Base-by-base conservation (phyloP, 2,888 invertebrate genomes). In the Nephrotoma flavescens region DNA sequence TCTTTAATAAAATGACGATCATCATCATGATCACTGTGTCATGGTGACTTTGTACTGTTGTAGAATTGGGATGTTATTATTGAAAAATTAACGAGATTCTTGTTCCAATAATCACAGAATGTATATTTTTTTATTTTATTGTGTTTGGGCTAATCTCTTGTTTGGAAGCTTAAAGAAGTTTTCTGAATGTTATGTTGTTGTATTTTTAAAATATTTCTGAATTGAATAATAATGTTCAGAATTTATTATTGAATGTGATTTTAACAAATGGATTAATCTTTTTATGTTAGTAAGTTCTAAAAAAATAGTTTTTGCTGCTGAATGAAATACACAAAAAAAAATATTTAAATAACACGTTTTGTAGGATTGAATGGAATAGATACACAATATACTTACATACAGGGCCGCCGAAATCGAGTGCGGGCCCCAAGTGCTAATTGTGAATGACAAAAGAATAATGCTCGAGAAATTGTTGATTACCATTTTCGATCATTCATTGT, bases 81-180 rank as follows among this genome's bases (percentile, higher is more conserved):
- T 84, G 84, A 42, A 84, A 84, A 84, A 84, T 84, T 84, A 84
- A 84, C 84, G 42, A 84, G 84, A 84, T 84, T 84, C 84, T 84
- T 84, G 84, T 84, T 84, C 42, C 84, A 84, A 84, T 42, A 42
- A 84, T 84, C 41, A 42, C 41, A 42, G 15, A 84, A 84, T 42
- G 42, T 84, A 15, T 84, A 19, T 84, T 84, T n/a, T 84, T 84
- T 84, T n/a, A 41, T 84, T 84, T 84, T 84, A 84, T 42, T 42
- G 42, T 42, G 84, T 42, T 84, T 84, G 41, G 42, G 41, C 42
- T 84, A 84, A 84, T 84, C 84, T 84, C 84, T 84, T 84, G 84
- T 84, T 84, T 84, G 84, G 84, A 15, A 84, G 84, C 84, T 84
- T 84, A 84, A 84, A 15, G 42, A 84, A 84, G 71, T 71, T 71